phyloP scores from a whole-genome alignment of 2,113 vertebrate species.

The Mesoclemmys tuberculata region DNA sequence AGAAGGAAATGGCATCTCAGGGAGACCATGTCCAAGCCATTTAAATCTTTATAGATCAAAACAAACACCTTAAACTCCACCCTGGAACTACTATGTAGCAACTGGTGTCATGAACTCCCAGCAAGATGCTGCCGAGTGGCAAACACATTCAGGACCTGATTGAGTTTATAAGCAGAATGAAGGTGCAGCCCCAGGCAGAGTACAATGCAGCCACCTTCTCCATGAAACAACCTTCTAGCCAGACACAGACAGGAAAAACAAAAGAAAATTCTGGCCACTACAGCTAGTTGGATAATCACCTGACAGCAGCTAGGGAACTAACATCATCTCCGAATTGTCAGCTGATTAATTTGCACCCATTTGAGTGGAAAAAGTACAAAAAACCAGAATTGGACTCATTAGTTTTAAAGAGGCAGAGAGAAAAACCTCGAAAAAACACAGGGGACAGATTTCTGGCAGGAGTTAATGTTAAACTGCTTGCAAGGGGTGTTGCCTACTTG shows the following conservation, averaged over 20 bases:
- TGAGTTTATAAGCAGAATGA: not conserved
- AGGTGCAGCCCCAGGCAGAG: not conserved
- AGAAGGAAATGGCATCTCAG: not conserved
- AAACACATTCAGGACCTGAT: not conserved
- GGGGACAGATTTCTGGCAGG: not conserved
- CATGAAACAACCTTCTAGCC: not conserved
- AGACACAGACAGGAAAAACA: not conserved
- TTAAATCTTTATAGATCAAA: not conserved
- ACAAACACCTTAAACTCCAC: not conserved
- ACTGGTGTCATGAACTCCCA: not conserved
- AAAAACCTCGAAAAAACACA: slow-evolving; percentile 18
- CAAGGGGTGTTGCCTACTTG: not conserved
- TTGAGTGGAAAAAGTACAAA: not conserved
- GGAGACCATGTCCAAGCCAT: not conserved
- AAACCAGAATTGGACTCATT: not conserved
- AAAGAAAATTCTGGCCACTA: not conserved
- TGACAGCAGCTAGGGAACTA: not conserved
- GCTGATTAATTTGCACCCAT: not conserved
- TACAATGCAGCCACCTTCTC: not conserved
- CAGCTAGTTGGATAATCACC: not conserved
- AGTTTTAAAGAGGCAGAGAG: not conserved
- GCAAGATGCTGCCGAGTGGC: not conserved
- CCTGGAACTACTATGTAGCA: not conserved
- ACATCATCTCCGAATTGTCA: not conserved
- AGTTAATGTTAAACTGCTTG: slow-evolving; percentile 8